These are phyloP conservation scores for Pilophorus perplexus DNA, from an alignment of 2,888 invertebrate genomes.

Conservation along the genomic window DNA sequence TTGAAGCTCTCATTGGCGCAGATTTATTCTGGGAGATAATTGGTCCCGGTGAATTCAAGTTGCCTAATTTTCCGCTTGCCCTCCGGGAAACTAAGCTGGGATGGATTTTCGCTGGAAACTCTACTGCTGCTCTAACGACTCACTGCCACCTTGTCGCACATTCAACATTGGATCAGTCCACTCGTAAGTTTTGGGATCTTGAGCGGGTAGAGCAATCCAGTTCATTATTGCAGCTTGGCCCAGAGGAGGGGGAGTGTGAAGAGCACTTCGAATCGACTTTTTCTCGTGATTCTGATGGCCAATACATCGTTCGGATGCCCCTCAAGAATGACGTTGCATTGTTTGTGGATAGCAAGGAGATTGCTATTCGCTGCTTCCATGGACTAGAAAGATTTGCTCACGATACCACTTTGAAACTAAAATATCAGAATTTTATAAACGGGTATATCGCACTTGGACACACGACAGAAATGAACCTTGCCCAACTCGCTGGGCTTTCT, in stretches of 20 bases:
- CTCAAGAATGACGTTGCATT: not conserved
- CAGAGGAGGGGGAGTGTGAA: constrained; percentile 26
- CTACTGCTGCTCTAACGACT: not conserved
- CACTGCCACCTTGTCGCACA: constrained; percentile 5
- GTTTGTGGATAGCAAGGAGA: not conserved
- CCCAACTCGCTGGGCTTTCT: constrained; percentile 39
- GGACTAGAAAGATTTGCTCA: not conserved
- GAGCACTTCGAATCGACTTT: constrained; percentile 1
- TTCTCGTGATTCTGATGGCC: not conserved
- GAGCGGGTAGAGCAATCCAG: not conserved
- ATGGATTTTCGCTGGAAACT: constrained; percentile 43
- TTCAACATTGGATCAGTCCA: constrained; percentile 7
- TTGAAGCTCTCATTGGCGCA: constrained; percentile 47
- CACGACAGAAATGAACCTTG: not conserved
- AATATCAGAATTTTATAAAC: not conserved
- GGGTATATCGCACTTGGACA: not conserved
- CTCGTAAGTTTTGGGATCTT: constrained; percentile 33
- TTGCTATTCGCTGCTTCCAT: not conserved
- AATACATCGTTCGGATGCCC: not conserved
- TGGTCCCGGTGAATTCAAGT: constrained; percentile 31
- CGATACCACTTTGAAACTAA: not conserved
- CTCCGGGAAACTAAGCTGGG: constrained; percentile 45
- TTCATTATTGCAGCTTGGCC: not conserved
- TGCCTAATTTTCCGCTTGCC: constrained; percentile 7
- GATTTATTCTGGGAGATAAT: constrained; percentile 45